A percentile compares a stretch with the other conserved stretches of the same genome.
These are phyloP conservation scores for Bombyx mandarina DNA, from an alignment of 1,140 invertebrate species.

Conservation along the genomic window DNA sequence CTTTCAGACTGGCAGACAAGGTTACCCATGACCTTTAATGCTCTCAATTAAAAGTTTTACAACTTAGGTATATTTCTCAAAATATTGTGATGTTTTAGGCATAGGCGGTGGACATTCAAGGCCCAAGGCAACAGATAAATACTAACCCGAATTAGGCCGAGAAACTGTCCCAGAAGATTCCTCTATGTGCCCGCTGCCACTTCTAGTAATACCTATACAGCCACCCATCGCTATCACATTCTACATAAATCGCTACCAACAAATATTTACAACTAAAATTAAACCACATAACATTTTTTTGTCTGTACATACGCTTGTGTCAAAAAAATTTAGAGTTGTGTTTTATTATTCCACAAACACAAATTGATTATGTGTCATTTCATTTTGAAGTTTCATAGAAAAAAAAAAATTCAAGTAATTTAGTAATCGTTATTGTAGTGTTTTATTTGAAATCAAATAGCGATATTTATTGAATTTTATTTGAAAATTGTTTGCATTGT, in stretches of 20 bases:
- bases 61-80: too few relatives aligned
- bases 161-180: slow-evolving; percentile 83
- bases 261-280: slow-evolving; percentile 59
- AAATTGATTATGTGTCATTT: too few relatives aligned
- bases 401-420: too few relatives aligned
- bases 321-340: slow-evolving; percentile 54
- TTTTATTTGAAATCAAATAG: too few relatives aligned
- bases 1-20: too few relatives aligned
- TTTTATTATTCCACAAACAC: slow-evolving; percentile 33
- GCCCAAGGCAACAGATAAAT: slow-evolving; percentile 52
- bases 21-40: too few relatives aligned
- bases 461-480: neutral
- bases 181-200: slow-evolving; percentile 82
- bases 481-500: neutral
- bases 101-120: slow-evolving; percentile 6
- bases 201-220: slow-evolving; percentile 86
- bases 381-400: too few relatives aligned
- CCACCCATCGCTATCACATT: slow-evolving; percentile 81
- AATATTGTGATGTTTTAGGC: too few relatives aligned
- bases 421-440: too few relatives aligned
- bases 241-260: slow-evolving; percentile 45
- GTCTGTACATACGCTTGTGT: slow-evolving; percentile 45
- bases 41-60: too few relatives aligned
- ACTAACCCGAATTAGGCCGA: slow-evolving; percentile 79
- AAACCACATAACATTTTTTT: slow-evolving; percentile 62